A percentile compares a stretch with the other conserved stretches of the same genome.
phyloP scores from a whole-genome alignment of 2,797 vertebrate species.

The Lepidocolaptes lacrymiger region DNA sequence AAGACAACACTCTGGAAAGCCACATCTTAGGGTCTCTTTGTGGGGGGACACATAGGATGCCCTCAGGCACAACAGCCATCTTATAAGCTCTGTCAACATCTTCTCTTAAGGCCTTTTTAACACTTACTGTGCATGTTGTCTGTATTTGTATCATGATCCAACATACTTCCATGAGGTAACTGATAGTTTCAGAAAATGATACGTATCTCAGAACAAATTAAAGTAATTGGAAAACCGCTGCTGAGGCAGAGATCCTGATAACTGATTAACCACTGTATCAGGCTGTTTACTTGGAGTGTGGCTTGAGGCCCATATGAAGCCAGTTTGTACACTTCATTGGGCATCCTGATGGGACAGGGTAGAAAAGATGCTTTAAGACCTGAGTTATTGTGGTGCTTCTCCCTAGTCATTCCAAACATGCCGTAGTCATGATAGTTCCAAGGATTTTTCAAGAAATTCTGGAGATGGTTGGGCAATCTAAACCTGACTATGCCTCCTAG shows the following conservation, averaged over 20 bases:
- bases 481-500: neutral
- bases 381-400: neutral
- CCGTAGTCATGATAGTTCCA: neutral
- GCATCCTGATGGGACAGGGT: neutral
- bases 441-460: neutral
- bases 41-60: neutral
- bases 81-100: neutral
- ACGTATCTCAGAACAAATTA: neutral
- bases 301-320: neutral
- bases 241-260: neutral
- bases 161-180: neutral
- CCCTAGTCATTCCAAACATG: neutral
- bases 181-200: neutral
- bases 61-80: neutral
- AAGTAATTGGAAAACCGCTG: neutral
- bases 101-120: neutral
- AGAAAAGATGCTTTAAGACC: neutral
- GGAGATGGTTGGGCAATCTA: neutral
- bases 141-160: neutral
- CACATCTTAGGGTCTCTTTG: neutral
- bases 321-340: neutral
- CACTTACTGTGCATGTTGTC: neutral
- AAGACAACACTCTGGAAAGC: neutral
- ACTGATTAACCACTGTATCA: neutral
- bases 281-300: neutral